phyloP scores from a whole-genome alignment of 2,888 invertebrate species.

The Torymus aiolomorphi region DNA sequence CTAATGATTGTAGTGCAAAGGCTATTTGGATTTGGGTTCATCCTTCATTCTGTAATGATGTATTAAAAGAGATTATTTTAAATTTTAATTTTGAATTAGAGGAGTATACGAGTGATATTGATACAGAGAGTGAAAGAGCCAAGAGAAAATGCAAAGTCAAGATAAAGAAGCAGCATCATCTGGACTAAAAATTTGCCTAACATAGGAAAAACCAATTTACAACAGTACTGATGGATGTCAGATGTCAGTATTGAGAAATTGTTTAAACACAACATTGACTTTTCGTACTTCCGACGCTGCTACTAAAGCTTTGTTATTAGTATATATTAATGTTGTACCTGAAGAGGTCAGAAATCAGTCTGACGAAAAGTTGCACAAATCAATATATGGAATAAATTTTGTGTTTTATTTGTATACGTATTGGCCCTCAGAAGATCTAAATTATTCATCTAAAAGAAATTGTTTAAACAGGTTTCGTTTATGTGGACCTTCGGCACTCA shows the following conservation, averaged over 20 bases:
- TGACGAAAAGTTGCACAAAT: too few relatives aligned
- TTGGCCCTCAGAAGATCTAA: too few relatives aligned
- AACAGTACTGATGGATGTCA: slow-evolving; percentile 70
- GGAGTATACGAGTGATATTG: slow-evolving; percentile 47
- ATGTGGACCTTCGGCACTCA: slow-evolving; percentile 87
- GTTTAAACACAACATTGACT: too few relatives aligned
- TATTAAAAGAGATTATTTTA: slow-evolving; percentile 76
- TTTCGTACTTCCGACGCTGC: too few relatives aligned
- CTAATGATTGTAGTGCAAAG: slow-evolving; percentile 64
- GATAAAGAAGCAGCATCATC: slow-evolving; percentile 48
- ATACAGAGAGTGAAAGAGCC: slow-evolving; percentile 46
- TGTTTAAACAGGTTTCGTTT: slow-evolving; percentile 88
- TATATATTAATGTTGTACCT: too few relatives aligned
- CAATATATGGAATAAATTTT: too few relatives aligned
- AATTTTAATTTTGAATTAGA: slow-evolving; percentile 67
- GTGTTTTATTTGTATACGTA: too few relatives aligned
- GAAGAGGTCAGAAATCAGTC: too few relatives aligned
- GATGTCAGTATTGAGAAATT: slow-evolving; percentile 81
- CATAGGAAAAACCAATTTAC: slow-evolving; percentile 58
- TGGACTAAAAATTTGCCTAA: slow-evolving; percentile 58
- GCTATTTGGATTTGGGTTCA: slow-evolving; percentile 91
- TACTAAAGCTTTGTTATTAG: too few relatives aligned
- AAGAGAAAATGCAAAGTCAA: slow-evolving; percentile 46
- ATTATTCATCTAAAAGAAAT: too few relatives aligned
- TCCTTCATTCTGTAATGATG: slow-evolving; percentile 81